A percentile compares a stretch with the other conserved stretches of the same genome.
phyloP scores from a whole-genome alignment of 1,140 invertebrate genomes.

The Saccostrea echinata region DNA sequence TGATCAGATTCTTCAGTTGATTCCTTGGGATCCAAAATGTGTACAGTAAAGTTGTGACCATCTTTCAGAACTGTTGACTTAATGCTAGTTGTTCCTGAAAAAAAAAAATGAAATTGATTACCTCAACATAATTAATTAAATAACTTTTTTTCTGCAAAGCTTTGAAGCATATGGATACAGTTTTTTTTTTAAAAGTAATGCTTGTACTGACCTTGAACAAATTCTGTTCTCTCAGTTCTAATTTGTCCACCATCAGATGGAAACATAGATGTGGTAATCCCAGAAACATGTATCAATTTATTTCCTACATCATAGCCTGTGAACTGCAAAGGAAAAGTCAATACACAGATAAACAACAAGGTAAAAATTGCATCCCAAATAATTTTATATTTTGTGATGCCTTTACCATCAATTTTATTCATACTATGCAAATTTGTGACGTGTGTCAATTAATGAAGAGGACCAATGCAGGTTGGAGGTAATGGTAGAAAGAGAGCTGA shows the following conservation, averaged over 20 bases:
- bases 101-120: constrained; percentile 36
- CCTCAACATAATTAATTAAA: neutral
- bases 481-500: neutral
- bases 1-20: constrained; percentile 54
- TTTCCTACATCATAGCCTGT: constrained; percentile 79
- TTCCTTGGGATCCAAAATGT: constrained; percentile 77
- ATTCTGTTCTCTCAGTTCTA: constrained; percentile 75
- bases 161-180: too few species aligned
- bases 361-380: neutral
- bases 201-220: constrained; percentile 72
- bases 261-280: constrained; percentile 76
- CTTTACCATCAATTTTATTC: neutral
- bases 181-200: neutral
- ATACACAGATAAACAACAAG: neutral
- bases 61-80: constrained; percentile 76
- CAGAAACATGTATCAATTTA: constrained; percentile 76
- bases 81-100: constrained; percentile 72
- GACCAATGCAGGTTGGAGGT: neutral
- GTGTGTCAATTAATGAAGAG: neutral
- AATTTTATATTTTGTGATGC: neutral
- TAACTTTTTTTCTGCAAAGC: too few species aligned
- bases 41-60: constrained; percentile 77
- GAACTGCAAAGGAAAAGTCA: constrained; percentile 72
- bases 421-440: neutral
- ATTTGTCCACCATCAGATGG: constrained; percentile 78